Evolutionary conservation across 2,888 invertebrate species (phyloP), one percentile per base, ranked within the genome.

Genomic region (Heterodera filipjevi): DNA sequence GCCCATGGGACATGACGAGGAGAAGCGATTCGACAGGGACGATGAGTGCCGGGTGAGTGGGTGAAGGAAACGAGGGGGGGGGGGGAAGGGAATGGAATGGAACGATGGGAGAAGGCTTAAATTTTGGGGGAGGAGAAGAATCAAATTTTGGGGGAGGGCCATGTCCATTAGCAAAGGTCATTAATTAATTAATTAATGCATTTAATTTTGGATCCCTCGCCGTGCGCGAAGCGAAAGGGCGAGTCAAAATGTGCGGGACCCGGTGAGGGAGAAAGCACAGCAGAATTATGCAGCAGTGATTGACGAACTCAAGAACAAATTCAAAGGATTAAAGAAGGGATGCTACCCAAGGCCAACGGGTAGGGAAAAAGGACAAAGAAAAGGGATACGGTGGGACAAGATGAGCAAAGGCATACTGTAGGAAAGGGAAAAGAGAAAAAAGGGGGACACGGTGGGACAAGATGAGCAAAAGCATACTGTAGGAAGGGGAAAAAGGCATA

Each of bases 211-310:
- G 27, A 39, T 39, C 5, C 46, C 12, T 39, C 33, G 66, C 66
- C 76, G 66, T 14, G 33, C 70, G 33, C 71, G 72, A 30, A 44
- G 76, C 19, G 70, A 76, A 5, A 77, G 49, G 32, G 27, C 19
- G 30, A 73, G 59, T 59, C 83, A 83, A 66, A 84, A 84, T 49
- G 84, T 84, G 39, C 81, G 84, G 10, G 85, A 85, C 73, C 85
- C 85, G 16, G 82, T 86, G 76, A 82, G 87, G 71, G 87, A 87
- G 79, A 78, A 83, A 66, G 87, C 87, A 30, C 85, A 86, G 76
- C 86, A 86, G 79, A 88, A 88, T 82, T 88, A 88, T 79, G 85
- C 84, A 10, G 86, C 86, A n/a, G 88, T 88, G 33, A 78, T 88
- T 44, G 84, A 87, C 71, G 88, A 88, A 82, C 76, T 88, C 66